Evolutionary conservation across 2,888 invertebrate species (phyloP).

Genomic region (Eristalinus sepulchralis): DNA sequence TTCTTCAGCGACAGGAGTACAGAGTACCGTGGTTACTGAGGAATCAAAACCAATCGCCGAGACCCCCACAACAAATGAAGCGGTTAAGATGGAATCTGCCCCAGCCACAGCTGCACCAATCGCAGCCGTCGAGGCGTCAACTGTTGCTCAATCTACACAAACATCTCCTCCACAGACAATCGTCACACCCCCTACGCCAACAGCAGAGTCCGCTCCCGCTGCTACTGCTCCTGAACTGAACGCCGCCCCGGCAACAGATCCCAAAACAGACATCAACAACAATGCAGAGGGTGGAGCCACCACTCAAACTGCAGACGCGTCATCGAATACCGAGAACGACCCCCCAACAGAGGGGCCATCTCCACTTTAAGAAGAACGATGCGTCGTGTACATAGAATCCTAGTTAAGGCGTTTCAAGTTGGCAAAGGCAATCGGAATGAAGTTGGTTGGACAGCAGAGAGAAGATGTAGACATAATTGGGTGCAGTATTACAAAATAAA

Average conservation of each 20-base stretch:
- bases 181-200: conserved; percentile 56
- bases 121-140: conserved; percentile 11
- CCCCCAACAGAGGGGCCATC: conserved; percentile 46
- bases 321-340: conserved; percentile 66
- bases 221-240: neutral
- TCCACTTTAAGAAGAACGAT: neutral
- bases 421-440: neutral
- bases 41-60: neutral
- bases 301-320: conserved; percentile 3
- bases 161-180: conserved; percentile 32
- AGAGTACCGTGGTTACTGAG: neutral
- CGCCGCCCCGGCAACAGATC: neutral
- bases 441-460: conserved; percentile 3
- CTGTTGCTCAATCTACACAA: neutral
- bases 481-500: conserved; percentile 72
- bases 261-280: conserved; percentile 69
- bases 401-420: conserved; percentile 32
- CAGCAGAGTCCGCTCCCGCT: conserved; percentile 27
- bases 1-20: neutral
- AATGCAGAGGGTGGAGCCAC: conserved; percentile 59
- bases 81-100: neutral
- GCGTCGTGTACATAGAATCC: conserved; percentile 10
- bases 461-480: conserved; percentile 50
- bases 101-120: neutral
- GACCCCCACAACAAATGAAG: neutral